Percentiles rank a stretch among this genome's conserved stretches.
Evolutionary conservation across 2,888 invertebrate species (phyloP).

Genomic region (Petrolisthes cinctipes): DNA sequence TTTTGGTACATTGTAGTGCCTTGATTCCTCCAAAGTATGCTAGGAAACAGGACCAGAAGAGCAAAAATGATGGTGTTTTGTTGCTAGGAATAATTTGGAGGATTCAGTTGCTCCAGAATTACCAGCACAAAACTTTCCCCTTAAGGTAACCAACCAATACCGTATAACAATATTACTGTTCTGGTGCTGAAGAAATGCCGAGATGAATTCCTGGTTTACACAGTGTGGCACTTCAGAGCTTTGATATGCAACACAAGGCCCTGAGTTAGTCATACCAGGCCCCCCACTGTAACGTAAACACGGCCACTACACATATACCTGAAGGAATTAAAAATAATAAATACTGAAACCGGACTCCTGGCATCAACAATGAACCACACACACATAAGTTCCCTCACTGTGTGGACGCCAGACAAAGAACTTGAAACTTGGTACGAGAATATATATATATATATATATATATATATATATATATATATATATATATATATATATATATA

Average conservation of each 20-base stretch:
- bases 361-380: neutral
- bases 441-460: slow-evolving; percentile 1
- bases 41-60: too few species aligned
- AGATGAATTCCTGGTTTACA: too few species aligned
- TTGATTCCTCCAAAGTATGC: too few species aligned
- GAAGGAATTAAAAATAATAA: neutral
- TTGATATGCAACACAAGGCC: neutral
- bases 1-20: too few species aligned
- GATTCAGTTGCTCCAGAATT: too few species aligned
- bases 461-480: slow-evolving; percentile 1
- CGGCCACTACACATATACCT: neutral
- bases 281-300: neutral
- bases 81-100: too few species aligned
- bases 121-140: too few species aligned
- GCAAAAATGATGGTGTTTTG: too few species aligned
- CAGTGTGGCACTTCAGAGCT: too few species aligned
- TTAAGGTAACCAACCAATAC: too few species aligned
- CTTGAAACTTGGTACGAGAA: neutral
- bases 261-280: neutral
- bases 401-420: neutral
- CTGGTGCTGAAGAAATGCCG: too few species aligned
- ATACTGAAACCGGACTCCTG: neutral
- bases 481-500: slow-evolving; percentile 1
- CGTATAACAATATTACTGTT: too few species aligned
- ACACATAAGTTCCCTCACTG: neutral